Evolutionary conservation across 2,113 vertebrate genomes (phyloP).

Genomic region (Hippocampus comes): DNA sequence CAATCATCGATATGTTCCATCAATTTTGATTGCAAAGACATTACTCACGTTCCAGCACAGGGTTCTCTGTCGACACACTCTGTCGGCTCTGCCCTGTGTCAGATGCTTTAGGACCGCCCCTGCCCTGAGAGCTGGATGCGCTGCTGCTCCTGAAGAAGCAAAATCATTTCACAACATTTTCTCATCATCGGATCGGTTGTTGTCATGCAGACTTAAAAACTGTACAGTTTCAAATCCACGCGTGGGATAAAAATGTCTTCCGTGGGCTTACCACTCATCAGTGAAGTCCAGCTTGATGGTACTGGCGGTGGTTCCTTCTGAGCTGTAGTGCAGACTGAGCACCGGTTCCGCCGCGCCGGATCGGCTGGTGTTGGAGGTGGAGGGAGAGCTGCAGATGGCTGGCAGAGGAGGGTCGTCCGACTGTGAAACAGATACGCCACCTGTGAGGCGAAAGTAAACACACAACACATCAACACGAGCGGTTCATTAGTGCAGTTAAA

Average conservation of each 20-base stretch:
- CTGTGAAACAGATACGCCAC: slow-evolving; percentile 65
- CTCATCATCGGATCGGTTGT: not conserved
- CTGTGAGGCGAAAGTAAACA: slow-evolving; percentile 55
- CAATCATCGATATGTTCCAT: not conserved
- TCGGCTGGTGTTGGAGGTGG: slow-evolving; percentile 55
- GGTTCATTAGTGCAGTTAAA: not conserved
- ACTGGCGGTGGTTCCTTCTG: slow-evolving; percentile 96
- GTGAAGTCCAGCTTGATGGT: slow-evolving; percentile 98
- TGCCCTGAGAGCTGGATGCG: slow-evolving; percentile 82
- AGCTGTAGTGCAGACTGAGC: slow-evolving; percentile 96
- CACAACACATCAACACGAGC: slow-evolving; percentile 4
- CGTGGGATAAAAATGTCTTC: slow-evolving; percentile 13
- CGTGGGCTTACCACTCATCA: slow-evolving; percentile 89
- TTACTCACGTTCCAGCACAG: slow-evolving; percentile 57
- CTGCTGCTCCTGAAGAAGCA: slow-evolving; percentile 81
- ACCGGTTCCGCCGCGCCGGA: slow-evolving; percentile 85
- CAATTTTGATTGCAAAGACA: not conserved
- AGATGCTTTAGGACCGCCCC: slow-evolving; percentile 76
- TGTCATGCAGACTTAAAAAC: not conserved
- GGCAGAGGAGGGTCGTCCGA: slow-evolving; percentile 28
- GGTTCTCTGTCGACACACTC: slow-evolving; percentile 52
- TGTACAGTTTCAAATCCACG: not conserved
- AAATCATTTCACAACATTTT: not conserved
- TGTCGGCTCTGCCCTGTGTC: slow-evolving; percentile 59
- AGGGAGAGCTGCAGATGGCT: slow-evolving; percentile 13